Evolutionary conservation across 2,797 vertebrate species (phyloP), one percentile per base, ranked within the genome.

Genomic region (Tadarida brasiliensis): DNA sequence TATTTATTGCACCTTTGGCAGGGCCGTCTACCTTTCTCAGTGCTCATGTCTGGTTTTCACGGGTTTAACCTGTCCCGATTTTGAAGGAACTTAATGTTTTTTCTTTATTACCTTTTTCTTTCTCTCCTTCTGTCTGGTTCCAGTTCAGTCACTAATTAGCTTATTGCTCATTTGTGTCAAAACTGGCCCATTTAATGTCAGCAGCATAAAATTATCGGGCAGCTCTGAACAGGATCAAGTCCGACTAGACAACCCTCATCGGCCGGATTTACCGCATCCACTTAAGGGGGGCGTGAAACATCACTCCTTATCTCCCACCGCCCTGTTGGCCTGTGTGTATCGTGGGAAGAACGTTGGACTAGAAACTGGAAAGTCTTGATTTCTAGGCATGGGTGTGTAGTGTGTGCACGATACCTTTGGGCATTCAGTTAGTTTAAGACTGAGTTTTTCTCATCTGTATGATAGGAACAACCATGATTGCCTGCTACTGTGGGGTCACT

Each of bases 1-100:
- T 71, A 56, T 20, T 54, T 63, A 39, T 63, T 11, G 87, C 30
- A 7, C 12, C 59, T 76, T 59, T 63, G 35, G 19, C 54, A 11
- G 35, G 10, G 6, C 35, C 56, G 35, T 89, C 11, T 88, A 56
- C 35, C 63, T 35, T 67, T 47, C 33, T 4, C 19, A 17, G 51
- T 33, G 44, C 16, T 59, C 4, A 0, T 7, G 1, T 80, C 77
- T 65, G 67, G 11, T 57, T 82, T 81, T 26, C 28, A 1, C 19
- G n/a, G 20, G 3, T 73, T 70, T 83, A 65, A 54, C 51, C 47
- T 68, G 47, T 81, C 35, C 39, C 39, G 22, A 0, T 73, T 87
- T 96, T 57, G 49, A 78, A 87, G 51, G n/a, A 93, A 67, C 22
- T 83, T 74, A 26, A 20, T 6, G 12, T 61, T 92, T 71, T 71